Evolutionary conservation across 2,113 vertebrate species (phyloP).

Genomic region (Xiphias gladius): DNA sequence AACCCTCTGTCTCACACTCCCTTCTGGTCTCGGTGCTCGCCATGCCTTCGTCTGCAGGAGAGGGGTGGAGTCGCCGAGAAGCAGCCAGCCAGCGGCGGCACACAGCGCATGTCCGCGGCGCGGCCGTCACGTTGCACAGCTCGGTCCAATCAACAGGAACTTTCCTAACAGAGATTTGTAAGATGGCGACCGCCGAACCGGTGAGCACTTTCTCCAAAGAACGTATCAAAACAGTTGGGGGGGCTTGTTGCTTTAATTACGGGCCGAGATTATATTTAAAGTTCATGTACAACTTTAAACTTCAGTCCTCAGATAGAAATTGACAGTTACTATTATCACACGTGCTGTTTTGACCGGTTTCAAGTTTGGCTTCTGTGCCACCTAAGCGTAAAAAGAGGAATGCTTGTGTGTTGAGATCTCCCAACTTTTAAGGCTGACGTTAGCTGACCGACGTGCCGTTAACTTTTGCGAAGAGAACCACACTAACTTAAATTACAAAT

Average conservation of each 20-base stretch:
- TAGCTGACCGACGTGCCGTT: slow-evolving; percentile 45
- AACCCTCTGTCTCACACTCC: slow-evolving; percentile 94
- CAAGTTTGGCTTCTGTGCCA: slow-evolving; percentile 46
- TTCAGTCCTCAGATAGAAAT: rapidly evolving
- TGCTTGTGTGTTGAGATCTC: slow-evolving; percentile 47
- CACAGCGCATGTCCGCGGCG: slow-evolving; percentile 62
- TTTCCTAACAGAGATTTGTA: slow-evolving; percentile 89
- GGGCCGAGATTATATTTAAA: not conserved
- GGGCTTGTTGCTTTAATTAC: not conserved
- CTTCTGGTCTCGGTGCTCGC: slow-evolving; percentile 92
- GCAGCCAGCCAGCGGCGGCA: slow-evolving; percentile 28
- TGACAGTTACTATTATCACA: not conserved
- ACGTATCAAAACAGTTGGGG: slow-evolving; percentile 43
- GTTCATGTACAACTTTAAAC: not conserved
- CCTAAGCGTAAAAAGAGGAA: slow-evolving; percentile 44
- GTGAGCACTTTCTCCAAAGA: slow-evolving; percentile 86
- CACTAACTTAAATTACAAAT: not conserved
- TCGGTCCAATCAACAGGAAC: slow-evolving; percentile 69
- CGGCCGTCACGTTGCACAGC: slow-evolving; percentile 46
- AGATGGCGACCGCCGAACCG: slow-evolving; percentile 99
- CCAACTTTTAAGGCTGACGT: slow-evolving; percentile 72
- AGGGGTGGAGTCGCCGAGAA: slow-evolving; percentile 67
- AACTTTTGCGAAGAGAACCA: not conserved
- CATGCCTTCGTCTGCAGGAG: slow-evolving; percentile 88
- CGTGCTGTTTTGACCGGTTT: slow-evolving; percentile 44